Evolutionary conservation across 2,113 vertebrate genomes (phyloP).

Genomic region (Numenius arquata): DNA sequence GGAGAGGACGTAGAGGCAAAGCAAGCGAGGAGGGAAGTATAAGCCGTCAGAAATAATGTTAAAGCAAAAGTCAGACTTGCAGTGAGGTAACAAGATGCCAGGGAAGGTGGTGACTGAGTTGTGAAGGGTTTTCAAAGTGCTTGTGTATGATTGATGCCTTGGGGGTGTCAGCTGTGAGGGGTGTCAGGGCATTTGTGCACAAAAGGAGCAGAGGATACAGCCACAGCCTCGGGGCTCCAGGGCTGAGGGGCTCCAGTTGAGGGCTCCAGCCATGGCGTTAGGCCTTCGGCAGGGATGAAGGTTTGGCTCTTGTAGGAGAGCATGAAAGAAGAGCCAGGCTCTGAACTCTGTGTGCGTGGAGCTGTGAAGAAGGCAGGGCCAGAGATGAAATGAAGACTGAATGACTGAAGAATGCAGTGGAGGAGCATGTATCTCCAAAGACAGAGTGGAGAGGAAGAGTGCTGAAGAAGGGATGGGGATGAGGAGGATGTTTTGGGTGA

Average conservation of each 20-base stretch:
- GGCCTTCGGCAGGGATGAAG: rapidly evolving
- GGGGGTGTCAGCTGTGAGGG: neutral
- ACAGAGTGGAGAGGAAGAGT: neutral
- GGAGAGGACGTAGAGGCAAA: neutral
- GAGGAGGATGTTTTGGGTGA: neutral
- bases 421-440: neutral
- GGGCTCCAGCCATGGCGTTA: neutral
- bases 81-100: neutral
- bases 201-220: neutral
- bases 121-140: neutral
- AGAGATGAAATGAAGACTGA: neutral
- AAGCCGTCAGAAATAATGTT: neutral
- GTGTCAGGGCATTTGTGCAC: neutral
- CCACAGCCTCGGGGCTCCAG: neutral
- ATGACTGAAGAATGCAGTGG: neutral
- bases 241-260: too few relatives aligned
- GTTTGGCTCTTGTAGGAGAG: neutral
- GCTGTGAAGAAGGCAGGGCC: neutral
- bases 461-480: neutral
- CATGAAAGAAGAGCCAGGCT: neutral
- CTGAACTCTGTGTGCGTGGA: neutral
- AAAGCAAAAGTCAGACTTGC: neutral
- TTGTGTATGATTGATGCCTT: neutral
- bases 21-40: neutral
- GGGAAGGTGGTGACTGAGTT: neutral